Percentiles rank a stretch among this genome's conserved stretches.
Conservation (phyloP, 35 echinoderm and acorn worm species). For the Apostichopus japonicus region DNA sequence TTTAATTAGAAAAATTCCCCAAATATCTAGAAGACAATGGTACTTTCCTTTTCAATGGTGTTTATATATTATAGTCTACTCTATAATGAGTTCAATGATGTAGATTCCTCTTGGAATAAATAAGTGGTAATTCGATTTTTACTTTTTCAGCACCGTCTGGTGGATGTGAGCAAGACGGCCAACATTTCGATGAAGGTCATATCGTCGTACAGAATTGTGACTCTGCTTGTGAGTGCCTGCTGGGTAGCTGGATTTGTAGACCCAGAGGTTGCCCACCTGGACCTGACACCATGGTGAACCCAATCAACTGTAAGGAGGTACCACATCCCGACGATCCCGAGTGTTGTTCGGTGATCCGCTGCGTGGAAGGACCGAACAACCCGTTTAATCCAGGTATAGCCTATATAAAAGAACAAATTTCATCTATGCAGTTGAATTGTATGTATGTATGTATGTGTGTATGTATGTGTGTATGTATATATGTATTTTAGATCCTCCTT, state of each 20-base stretch:
- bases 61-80: no score
- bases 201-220: conserved; percentile 87
- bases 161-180: conserved; percentile 81
- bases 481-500: no score
- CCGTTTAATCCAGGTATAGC: conserved; percentile 71
- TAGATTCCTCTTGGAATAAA: not conserved
- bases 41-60: no score
- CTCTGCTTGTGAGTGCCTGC: conserved; percentile 90
- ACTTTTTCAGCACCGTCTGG: conserved; percentile 80
- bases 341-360: conserved; percentile 85
- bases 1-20: no score
- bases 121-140: not conserved
- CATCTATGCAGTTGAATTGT: no score
- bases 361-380: conserved; percentile 75
- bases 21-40: no score
- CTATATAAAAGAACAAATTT: no score
- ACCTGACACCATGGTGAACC: conserved; percentile 83
- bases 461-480: no score
- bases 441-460: no score
- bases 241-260: conserved; percentile 87
- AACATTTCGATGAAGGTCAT: conserved; percentile 87
- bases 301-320: conserved; percentile 79
- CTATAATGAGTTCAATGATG: not conserved
- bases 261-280: conserved; percentile 87
- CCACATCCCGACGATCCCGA: conserved; percentile 92